Evolutionary conservation across 2,888 invertebrate species (phyloP).

Genomic region (Sturmia bella): DNA sequence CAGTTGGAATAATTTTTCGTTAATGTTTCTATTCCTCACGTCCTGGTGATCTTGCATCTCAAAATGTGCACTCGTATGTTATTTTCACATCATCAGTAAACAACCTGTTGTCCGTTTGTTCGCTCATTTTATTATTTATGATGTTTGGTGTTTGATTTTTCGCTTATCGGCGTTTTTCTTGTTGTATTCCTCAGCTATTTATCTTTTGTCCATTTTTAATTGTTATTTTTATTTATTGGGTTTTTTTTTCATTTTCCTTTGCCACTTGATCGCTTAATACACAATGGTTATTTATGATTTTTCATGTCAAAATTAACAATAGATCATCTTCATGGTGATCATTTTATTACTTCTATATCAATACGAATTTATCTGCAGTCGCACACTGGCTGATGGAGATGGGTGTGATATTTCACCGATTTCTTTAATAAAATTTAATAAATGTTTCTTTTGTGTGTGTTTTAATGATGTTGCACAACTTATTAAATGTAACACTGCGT

Average conservation of each 20-base stretch:
- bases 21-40: conserved; percentile 29
- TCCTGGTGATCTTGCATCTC: conserved; percentile 33
- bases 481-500: conserved; percentile 13
- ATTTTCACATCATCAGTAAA: conserved; percentile 73
- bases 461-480: conserved; percentile 49
- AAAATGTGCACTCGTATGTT: conserved; percentile 56
- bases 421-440: background rate
- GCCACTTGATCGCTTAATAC: conserved; percentile 48
- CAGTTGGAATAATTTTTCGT: conserved; percentile 31
- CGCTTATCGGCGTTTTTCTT: conserved; percentile 29
- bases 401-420: conserved; percentile 32
- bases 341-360: conserved; percentile 48
- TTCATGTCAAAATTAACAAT: conserved; percentile 71
- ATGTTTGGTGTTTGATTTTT: conserved; percentile 46
- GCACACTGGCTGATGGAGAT: conserved; percentile 11
- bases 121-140: conserved; percentile 71
- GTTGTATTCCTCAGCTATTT: conserved; percentile 27
- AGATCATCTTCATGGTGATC: conserved; percentile 66
- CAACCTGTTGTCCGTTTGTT: conserved; percentile 73
- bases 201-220: conserved; percentile 64
- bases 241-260: conserved; percentile 5
- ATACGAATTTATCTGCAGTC: conserved; percentile 4
- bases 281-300: conserved; percentile 61
- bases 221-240: conserved; percentile 59
- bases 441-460: conserved; percentile 14